Evolutionary conservation across 2,113 vertebrate species (phyloP), one percentile per base, ranked within the genome.

Genomic region (Podarcis cretensis): DNA sequence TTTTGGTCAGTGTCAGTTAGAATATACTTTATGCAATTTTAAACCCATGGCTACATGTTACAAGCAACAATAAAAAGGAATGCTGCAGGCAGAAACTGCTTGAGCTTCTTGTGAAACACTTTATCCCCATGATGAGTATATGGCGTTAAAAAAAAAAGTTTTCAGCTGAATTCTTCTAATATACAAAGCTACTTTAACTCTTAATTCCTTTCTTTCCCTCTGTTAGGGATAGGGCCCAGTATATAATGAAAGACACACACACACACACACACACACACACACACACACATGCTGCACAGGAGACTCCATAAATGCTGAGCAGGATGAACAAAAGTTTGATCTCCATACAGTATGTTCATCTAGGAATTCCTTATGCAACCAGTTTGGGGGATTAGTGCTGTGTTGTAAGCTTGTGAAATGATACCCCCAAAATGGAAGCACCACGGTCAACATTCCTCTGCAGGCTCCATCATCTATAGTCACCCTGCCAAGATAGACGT

Each of bases 401-500:
- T 30, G 25, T 4, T 73, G 23, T 32, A 35, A 1, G 2, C 27
- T 35, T 27, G 48, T 25, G 79, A 59, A 37, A 35, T 43, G 37
- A 68, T 66, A 79, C 3, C 63, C 37, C 14, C 66, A 27, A 69
- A 16, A 20, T 30, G 43, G 12, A 6, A 30, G 30, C 30, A 27
- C 18, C 20, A 1, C 0, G 6, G 12, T 35, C 73, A 21, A 43
- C 37, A 77, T 27, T 27, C 14, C 30, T 5, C 12, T 84, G 18
- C 43, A 32, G 4, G 32, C 4, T 54, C 54, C 10, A 20, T 69
- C 48, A n/a, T 21, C 30, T 57, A 57, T 3, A 32, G 20, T 3
- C 4, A 73, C 86, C 87, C 68, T 90, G 84, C 91, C 88, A 93
- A 92, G 89, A 65, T 88, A 79, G 91, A 85, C 93, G 84, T 83